Base-by-base conservation (phyloP, 2,113 vertebrate species). In the Gobio gobio region DNA sequence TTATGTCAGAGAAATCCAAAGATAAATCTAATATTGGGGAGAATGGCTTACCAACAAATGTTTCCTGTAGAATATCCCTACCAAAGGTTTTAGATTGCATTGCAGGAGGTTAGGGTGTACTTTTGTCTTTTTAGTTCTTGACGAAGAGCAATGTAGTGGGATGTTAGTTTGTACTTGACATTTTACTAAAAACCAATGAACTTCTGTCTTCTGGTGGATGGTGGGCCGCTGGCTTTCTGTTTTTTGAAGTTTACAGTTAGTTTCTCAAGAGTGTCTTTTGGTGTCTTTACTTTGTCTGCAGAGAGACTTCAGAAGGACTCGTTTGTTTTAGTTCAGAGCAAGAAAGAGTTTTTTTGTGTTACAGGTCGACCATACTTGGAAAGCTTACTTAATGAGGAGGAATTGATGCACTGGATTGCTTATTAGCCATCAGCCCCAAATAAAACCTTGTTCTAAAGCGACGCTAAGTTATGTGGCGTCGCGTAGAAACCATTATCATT, bases 261-360 rank as follows among this genome's bases (percentile, higher is more conserved):
- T 78, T 82, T 87, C 87, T 90, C 88, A 83, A 91, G 78, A 83
- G 75, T 43, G 66, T 84, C 81, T 78, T 78, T 80, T 73, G 26
- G 2, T 84, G 63, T 54, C 82, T 91, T 91, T 91, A 86, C 84
- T 87, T 91, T 86, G 82, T 86, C 36, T 87, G 66, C 64, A 84
- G 74, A 75, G 82, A 49, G 84, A 78, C 88, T 94, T 94, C 92
- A 94, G 93, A 94, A 95, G 91, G 93, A 94, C 93, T 90, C 88
- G 79, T 78, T 89, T 91, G 89, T 91, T 93, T 94, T 88, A 91
- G 90, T 95, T 95, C 91, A 73, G 94, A 96, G 95, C 95, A 96
- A 96, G 95, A 95, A 94, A 86, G 3, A 14, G 40, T 77, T 74
- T 63, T 49, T 36, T 75, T 59, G 58, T 87, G 61, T 89, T 82